These are phyloP conservation scores for Knipowitschia caucasica DNA, from an alignment of 2,797 vertebrate genomes.

Conservation along the genomic window DNA sequence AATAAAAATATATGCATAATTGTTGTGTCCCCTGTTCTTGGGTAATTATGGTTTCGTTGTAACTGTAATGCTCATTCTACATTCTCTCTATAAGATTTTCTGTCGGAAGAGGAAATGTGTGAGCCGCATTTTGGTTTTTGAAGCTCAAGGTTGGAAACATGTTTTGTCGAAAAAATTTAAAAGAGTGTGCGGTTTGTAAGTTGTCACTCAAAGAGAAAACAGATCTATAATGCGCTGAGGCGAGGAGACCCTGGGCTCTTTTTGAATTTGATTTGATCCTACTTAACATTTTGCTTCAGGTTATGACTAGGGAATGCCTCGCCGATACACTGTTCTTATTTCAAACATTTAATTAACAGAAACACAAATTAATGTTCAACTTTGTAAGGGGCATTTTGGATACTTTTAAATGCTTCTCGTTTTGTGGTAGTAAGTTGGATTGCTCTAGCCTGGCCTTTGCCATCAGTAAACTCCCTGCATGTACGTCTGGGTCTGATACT, in stretches of 20 bases:
- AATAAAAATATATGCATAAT: no score
- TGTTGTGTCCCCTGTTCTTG: no score
- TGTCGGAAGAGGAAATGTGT: conserved; percentile 38
- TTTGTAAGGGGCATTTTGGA: no score
- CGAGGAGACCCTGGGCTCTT: conserved; percentile 34
- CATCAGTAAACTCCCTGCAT: no score
- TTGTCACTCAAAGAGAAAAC: conserved; percentile 55
- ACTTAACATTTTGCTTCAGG: conserved; percentile 37
- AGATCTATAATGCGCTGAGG: conserved; percentile 48
- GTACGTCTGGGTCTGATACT: no score
- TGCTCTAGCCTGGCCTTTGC: no score
- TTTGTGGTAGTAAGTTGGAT: no score
- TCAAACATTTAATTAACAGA: background rate
- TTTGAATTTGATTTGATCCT: conserved; percentile 17
- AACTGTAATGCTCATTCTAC: no score
- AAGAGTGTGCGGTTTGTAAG: conserved; percentile 31
- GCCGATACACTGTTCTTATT: conserved; percentile 38
- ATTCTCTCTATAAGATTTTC: conserved; percentile 53
- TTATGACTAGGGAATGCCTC: conserved; percentile 42
- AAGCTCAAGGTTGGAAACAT: conserved; percentile 39
- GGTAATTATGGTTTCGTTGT: no score
- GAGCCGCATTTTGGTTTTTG: conserved; percentile 36
- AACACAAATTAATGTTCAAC: no score
- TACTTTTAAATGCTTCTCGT: no score
- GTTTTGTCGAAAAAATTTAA: conserved; percentile 31